Base-by-base conservation (phyloP, 2,113 vertebrate genomes). In the Geothlypis trichas region DNA sequence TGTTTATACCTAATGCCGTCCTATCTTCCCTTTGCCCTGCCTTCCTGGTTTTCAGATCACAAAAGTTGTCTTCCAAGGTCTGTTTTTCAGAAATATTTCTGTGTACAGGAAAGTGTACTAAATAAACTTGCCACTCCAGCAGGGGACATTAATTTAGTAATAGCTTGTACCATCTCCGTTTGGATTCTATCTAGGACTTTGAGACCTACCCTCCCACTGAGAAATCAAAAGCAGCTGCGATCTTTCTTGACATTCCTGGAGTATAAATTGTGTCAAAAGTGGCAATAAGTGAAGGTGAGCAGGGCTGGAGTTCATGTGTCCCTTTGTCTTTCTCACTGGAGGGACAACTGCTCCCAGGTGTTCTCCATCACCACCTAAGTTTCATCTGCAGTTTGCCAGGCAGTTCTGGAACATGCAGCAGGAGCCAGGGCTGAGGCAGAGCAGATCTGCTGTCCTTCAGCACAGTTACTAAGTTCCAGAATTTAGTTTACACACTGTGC, bases 321-420 rank as follows among this genome's bases (percentile, higher is more conserved):
- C 17, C 28, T 76, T 73, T 37, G 9, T 33, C 33, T 72, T 68
- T 10, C 21, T 63, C 10, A 7, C 42, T 13, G 18, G 42, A 52
- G 28, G 24, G 26, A 63, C 20, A 12, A 26, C 47, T 49, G 26
- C 58, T 83, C 51, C 26, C 52, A 75, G n/a, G 10, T 30, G 24
- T 54, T 35, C 47, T 59, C 58, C 31, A 35, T 31, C 33, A 33
- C 10, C 6, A 0, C 1, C 4, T 18, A 33, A 59, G 35, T 18
- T 26, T 54, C 0, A 0, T 19, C 28, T 30, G 21, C 57, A 54
- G 21, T 67, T 80, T 76, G 15, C 33, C 24, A 47, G 55, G 27
- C 5, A 10, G 13, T 54, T 54, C 67, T 65, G 73, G 51, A n/a
- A 31, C 13, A 31, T 6, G 6, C 9, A 72, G 9, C 0, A 0